Evolutionary conservation across 1,140 invertebrate species (phyloP).

Genomic region (Zaprionus lachaisei): DNA sequence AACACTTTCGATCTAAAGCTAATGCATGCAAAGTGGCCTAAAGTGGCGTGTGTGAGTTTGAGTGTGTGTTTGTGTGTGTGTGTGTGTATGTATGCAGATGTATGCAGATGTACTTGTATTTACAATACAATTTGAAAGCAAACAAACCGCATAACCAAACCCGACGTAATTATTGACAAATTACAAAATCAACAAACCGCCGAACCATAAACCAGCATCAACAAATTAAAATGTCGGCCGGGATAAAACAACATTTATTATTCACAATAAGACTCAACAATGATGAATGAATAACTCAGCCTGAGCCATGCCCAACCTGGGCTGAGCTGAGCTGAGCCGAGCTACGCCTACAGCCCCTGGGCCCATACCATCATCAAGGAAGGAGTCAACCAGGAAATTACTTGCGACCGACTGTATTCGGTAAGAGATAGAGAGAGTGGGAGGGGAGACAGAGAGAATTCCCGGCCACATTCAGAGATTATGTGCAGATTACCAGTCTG

Average conservation of each 20-base stretch:
- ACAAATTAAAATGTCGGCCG: constrained; percentile 67
- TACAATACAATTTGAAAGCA: constrained; percentile 46
- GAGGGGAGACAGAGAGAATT: not conserved
- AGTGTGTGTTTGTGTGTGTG: not conserved
- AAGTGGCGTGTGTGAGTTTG: not conserved
- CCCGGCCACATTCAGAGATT: constrained; percentile 38
- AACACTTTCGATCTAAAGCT: constrained; percentile 5
- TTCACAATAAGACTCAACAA: constrained; percentile 63
- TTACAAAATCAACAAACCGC: constrained; percentile 70
- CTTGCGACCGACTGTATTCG: constrained; percentile 11
- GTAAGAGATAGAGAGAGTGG: not conserved
- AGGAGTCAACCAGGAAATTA: constrained; percentile 47
- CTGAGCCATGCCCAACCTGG: not conserved
- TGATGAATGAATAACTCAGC: constrained; percentile 57
- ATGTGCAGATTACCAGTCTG: constrained; percentile 44
- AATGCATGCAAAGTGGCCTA: not conserved
- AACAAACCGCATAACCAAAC: constrained; percentile 57
- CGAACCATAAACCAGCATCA: constrained; percentile 65
- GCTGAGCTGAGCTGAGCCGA: not conserved
- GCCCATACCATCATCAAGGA: not conserved
- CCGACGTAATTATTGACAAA: constrained; percentile 68
- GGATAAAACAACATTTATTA: constrained; percentile 69
- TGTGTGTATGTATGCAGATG: not conserved
- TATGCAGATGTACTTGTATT: constrained; percentile 5
- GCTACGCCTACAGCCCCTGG: constrained; percentile 11